These are phyloP conservation scores for Pangasianodon hypophthalmus DNA, from an alignment of 2,113 vertebrate genomes.

Conservation along the genomic window DNA sequence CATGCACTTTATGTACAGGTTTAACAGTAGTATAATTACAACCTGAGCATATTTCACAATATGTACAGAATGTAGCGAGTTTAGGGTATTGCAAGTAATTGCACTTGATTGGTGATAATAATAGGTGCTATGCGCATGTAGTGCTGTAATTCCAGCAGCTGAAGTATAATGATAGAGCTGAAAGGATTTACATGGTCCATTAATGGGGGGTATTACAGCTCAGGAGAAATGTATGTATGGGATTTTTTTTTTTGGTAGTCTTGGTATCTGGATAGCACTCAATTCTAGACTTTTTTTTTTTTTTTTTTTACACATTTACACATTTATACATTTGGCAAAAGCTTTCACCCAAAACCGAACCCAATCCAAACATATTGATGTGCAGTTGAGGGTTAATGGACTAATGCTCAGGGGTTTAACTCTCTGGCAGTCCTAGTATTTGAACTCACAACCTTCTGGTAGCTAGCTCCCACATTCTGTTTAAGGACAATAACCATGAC, in stretches of 20 bases:
- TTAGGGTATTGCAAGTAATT: neutral
- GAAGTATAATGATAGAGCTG: neutral
- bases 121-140: neutral
- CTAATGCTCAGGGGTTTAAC: neutral
- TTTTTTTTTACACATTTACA: neutral
- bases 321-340: neutral
- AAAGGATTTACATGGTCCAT: slow-evolving; percentile 15
- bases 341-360: neutral
- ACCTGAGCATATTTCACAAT: slow-evolving; percentile 3
- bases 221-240: neutral
- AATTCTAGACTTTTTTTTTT: neutral
- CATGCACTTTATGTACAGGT: neutral
- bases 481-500: neutral
- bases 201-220: neutral
- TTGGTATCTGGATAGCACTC: neutral
- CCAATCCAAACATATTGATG: neutral
- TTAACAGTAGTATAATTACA: neutral
- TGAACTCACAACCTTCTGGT: neutral
- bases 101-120: slow-evolving; percentile 34
- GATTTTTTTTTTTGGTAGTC: neutral
- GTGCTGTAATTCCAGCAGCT: slow-evolving; percentile 12
- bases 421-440: too few relatives aligned
- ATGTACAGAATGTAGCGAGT: neutral
- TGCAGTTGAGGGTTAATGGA: neutral
- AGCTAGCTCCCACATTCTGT: neutral